phyloP scores from a whole-genome alignment of 2,888 invertebrate species.

The Nemotelus nigrinus region DNA sequence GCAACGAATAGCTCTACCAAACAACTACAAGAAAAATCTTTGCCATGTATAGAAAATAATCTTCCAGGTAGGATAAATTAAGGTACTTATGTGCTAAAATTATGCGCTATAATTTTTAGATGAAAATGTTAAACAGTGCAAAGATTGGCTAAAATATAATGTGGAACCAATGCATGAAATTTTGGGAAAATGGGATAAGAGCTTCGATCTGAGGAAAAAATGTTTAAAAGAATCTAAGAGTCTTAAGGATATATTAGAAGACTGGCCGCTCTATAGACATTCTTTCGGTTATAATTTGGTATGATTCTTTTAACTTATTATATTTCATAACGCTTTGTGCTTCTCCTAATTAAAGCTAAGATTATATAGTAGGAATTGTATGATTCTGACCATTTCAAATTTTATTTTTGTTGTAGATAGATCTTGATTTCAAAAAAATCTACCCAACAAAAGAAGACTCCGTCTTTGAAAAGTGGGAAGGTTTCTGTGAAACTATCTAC shows the following conservation, averaged over 20 bases:
- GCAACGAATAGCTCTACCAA: neutral
- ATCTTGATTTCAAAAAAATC: conserved; percentile 17
- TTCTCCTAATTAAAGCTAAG: no score
- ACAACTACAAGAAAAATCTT: neutral
- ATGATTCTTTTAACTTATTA: no score
- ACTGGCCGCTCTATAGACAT: conserved; percentile 11
- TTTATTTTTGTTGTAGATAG: conserved; percentile 12
- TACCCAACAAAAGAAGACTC: conserved; percentile 9
- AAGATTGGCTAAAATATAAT: conserved; percentile 24
- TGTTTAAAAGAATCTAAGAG: neutral
- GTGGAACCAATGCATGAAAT: conserved; percentile 19
- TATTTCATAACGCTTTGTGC: no score
- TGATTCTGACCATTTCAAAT: no score
- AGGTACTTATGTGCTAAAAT: neutral
- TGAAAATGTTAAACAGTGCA: neutral
- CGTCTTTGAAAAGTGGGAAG: neutral
- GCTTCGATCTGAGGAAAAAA: neutral
- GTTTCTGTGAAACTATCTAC: neutral
- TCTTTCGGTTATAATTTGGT: conserved; percentile 29
- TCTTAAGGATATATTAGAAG: neutral
- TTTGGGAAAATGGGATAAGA: neutral
- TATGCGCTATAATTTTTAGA: neutral
- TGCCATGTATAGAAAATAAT: neutral
- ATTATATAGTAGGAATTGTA: no score
- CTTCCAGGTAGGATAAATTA: neutral